Evolutionary conservation across 2,113 vertebrate species (phyloP).

Genomic region (Boulengeromyrus knoepffleri): DNA sequence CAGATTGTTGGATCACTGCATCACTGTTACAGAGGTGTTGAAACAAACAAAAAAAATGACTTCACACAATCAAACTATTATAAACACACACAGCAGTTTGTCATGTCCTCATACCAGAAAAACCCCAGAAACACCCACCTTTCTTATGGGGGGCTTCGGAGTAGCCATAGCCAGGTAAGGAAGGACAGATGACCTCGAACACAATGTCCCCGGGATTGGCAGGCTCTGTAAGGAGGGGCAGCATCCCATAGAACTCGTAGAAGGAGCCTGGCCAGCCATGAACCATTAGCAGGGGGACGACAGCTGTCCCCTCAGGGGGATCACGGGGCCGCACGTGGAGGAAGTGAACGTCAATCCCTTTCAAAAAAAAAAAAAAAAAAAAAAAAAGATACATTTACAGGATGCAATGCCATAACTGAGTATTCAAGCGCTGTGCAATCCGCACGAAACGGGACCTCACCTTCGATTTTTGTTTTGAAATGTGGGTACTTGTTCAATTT

Average conservation of each 20-base stretch:
- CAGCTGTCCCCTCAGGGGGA: constrained; percentile 47
- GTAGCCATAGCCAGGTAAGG: constrained; percentile 83
- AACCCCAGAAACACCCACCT: constrained; percentile 34
- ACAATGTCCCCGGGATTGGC: constrained; percentile 41
- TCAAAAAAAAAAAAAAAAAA: background rate
- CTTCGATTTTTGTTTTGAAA: constrained; percentile 80
- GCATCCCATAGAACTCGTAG: constrained; percentile 77
- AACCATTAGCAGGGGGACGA: constrained; percentile 71
- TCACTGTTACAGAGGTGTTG: no score
- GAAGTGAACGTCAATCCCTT: constrained; percentile 77
- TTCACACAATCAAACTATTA: no score
- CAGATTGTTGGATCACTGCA: background rate
- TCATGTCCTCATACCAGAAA: background rate
- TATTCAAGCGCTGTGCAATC: background rate
- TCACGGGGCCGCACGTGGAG: constrained; percentile 68
- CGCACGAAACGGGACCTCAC: constrained; percentile 41
- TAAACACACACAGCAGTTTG: background rate
- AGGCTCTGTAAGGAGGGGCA: constrained; percentile 70
- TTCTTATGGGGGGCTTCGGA: constrained; percentile 73
- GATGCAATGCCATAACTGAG: background rate
- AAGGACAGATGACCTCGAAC: constrained; percentile 82
- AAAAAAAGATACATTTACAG: no score
- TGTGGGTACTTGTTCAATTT: constrained; percentile 75
- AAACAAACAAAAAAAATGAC: no score
- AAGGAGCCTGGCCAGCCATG: constrained; percentile 86